Evolutionary conservation across 2,888 invertebrate genomes (phyloP).

Genomic region (Spilarctia lutea): DNA sequence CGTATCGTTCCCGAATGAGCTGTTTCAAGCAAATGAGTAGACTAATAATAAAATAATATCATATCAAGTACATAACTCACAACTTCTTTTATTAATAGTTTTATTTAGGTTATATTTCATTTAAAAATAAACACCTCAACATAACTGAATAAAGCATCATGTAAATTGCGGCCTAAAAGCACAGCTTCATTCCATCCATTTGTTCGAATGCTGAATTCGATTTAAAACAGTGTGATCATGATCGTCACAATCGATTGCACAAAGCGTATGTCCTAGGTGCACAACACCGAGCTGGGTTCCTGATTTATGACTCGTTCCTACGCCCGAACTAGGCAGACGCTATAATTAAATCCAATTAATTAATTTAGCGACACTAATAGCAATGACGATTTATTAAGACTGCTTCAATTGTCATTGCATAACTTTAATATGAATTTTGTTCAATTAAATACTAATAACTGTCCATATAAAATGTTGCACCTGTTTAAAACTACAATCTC

Average conservation of each 20-base stretch:
- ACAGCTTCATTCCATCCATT: neutral
- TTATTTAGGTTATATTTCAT: neutral
- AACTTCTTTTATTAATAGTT: neutral
- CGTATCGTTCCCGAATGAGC: too few relatives aligned
- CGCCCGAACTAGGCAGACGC: constrained; percentile 64
- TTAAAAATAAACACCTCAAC: neutral
- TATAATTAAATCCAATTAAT: constrained; percentile 80
- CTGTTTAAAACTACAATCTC: neutral
- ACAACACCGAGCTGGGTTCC: constrained; percentile 44
- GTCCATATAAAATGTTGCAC: neutral
- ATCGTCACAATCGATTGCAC: constrained; percentile 74
- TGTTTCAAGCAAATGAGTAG: too few relatives aligned
- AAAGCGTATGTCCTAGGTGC: constrained; percentile 56
- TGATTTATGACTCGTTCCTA: constrained; percentile 70
- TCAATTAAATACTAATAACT: neutral
- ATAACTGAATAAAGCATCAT: neutral
- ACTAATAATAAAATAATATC: too few relatives aligned
- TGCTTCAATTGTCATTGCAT: constrained; percentile 30
- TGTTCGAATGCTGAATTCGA: constrained; percentile 31
- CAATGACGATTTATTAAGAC: constrained; percentile 68
- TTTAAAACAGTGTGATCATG: constrained; percentile 43
- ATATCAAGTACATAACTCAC: neutral
- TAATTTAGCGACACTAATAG: constrained; percentile 75
- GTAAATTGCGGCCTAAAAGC: neutral
- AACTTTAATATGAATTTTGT: neutral